Base-by-base conservation (phyloP, 2,113 vertebrate genomes). In the Mugil cephalus region DNA sequence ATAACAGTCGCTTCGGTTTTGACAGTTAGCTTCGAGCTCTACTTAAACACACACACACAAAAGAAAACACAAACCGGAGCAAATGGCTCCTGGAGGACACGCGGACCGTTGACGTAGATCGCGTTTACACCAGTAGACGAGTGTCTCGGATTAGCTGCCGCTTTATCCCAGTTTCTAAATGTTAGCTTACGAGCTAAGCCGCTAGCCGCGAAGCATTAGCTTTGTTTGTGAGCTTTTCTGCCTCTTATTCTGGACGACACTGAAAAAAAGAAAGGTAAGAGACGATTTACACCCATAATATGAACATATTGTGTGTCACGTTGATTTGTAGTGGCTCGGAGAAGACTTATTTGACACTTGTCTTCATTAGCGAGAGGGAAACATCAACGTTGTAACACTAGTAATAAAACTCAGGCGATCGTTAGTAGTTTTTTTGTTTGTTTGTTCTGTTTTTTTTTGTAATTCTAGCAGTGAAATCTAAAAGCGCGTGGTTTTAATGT, bases 231-330 rank as follows among this genome's bases (percentile, higher is more conserved):
- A 30, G 24, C 24, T 30, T 30, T 30, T 30, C 13, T 18, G 24
- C 4, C 24, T 48, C 17, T 17, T 40, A 8, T 18, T 58, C 38
- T 8, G 52, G 35, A 64, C 53, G 35, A 19, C 21, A 8, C 12
- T 51, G 40, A n/a, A 24, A 36, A 48, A 7, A 76, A 54, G 2
- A 34, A 45, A 35, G 88, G 88, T 91, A 78, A 87, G 84, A 50
- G 1, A 0, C 3, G 4, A 10, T 59, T 36, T 0, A 0, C 24
- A 1, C 1, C 21, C n/a, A 11, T 64, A 13, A 15, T 15, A 6
- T 7, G 6, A 14, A n/a, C 10, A 30, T 6, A 8, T 39, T 19
- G 12, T 18, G 4, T 18, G 3, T 10, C 13, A 45, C 3, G 35
- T 40, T 39, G 4, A 2, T 15, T 34, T 21, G 11, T 4, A 11